Percentiles rank a stretch among this genome's conserved stretches.
Evolutionary conservation across 2,113 vertebrate genomes (phyloP).

Genomic region (Halichoerus grypus): DNA sequence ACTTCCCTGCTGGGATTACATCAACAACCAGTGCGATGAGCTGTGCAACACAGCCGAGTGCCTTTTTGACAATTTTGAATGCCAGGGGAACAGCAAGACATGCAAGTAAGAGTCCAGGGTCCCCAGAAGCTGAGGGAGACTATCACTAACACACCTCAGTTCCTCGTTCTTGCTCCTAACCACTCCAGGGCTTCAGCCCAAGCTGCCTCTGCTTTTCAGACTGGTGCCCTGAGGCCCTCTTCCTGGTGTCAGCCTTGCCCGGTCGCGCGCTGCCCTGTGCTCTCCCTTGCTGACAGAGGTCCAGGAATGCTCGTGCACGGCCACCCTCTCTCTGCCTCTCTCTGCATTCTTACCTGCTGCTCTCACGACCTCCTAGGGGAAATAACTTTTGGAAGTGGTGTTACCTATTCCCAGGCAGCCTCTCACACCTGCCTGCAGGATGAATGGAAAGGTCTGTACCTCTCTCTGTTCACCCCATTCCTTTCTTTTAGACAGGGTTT

Average conservation of each 20-base stretch:
- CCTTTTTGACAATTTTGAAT: constrained; percentile 97
- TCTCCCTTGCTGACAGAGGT: constrained; percentile 62
- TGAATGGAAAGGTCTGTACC: constrained; percentile 78
- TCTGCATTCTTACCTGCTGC: constrained; percentile 76
- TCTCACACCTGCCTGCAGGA: constrained; percentile 56
- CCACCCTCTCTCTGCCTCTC: constrained; percentile 68
- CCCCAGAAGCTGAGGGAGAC: background rate
- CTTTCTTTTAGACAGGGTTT: background rate
- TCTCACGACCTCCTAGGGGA: background rate
- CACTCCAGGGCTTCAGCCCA: constrained; percentile 30
- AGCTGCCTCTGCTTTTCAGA: constrained; percentile 64
- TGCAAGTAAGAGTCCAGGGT: constrained; percentile 92
- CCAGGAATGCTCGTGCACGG: constrained; percentile 33
- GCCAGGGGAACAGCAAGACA: constrained; percentile 84
- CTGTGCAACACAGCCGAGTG: constrained; percentile 94
- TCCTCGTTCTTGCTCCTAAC: constrained; percentile 63
- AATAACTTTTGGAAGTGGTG: constrained; percentile 69
- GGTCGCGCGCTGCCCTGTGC: background rate
- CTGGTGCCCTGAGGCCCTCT: background rate
- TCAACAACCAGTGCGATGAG: constrained; percentile 93
- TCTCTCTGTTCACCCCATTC: background rate
- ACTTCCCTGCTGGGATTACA: constrained; percentile 92
- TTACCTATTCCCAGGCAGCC: constrained; percentile 35
- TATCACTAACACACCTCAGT: constrained; percentile 46
- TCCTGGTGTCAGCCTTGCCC: constrained; percentile 38